These are phyloP conservation scores for Pachycephus smyrnensis DNA, from an alignment of 2,888 invertebrate genomes.

Conservation along the genomic window DNA sequence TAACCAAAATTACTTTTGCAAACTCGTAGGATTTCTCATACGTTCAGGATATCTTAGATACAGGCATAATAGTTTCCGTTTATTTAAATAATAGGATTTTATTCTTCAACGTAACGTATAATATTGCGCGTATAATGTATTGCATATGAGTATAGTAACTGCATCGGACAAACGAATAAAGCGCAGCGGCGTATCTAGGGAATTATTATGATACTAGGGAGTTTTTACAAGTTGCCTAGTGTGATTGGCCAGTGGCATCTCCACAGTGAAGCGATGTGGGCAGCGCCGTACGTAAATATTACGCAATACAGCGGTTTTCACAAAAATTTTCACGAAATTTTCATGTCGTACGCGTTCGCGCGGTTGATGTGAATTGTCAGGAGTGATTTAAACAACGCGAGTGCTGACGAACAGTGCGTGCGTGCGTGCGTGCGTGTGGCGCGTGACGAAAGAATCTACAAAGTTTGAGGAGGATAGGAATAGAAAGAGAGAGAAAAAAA, in stretches of 20 bases:
- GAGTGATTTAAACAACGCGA: neutral
- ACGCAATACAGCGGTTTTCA: slow-evolving; percentile 35
- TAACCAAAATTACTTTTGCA: neutral
- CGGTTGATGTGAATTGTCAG: neutral
- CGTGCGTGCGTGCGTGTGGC: neutral
- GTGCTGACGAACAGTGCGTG: neutral
- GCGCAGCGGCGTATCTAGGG: neutral
- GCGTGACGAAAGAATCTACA: neutral
- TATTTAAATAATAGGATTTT: neutral
- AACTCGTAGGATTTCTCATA: neutral
- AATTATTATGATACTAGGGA: neutral
- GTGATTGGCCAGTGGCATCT: slow-evolving; percentile 15
- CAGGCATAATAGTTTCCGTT: neutral
- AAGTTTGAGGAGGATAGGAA: neutral
- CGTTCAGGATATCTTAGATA: neutral
- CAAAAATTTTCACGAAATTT: slow-evolving; percentile 21
- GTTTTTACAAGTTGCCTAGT: neutral
- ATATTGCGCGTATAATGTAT: neutral
- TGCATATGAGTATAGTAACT: neutral
- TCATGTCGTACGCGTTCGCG: slow-evolving; percentile 3
- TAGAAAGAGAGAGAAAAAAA: neutral
- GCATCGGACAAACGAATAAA: neutral
- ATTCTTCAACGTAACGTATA: neutral
- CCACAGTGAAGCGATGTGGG: slow-evolving; percentile 19
- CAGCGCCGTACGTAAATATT: slow-evolving; percentile 35